Conservation (phyloP, 2,888 invertebrate species). For the Andrena chrysosceles region DNA sequence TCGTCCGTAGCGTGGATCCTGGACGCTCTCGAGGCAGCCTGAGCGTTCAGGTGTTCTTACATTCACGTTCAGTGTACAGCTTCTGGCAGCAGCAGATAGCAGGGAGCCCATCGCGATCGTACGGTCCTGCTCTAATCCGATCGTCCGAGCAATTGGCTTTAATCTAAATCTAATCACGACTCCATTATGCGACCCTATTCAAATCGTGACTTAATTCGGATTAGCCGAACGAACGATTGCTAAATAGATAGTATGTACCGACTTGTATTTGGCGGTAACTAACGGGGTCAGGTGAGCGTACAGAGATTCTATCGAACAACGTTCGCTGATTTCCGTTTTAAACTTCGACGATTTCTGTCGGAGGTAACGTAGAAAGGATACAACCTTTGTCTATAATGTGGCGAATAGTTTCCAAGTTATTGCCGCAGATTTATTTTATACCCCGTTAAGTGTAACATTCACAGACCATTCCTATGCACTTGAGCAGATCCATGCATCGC, state of each 20-base stretch:
- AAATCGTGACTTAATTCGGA: constrained; percentile 77
- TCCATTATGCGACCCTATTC: constrained; percentile 74
- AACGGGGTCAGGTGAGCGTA: not conserved
- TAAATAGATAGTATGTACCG: constrained; percentile 40
- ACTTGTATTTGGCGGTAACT: constrained; percentile 26
- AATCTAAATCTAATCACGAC: constrained; percentile 78
- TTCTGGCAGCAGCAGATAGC: constrained; percentile 17
- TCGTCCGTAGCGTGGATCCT: too few relatives aligned
- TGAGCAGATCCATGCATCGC: not conserved
- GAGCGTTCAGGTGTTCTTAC: not conserved
- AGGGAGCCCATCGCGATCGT: constrained; percentile 1
- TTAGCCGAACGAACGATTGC: constrained; percentile 66
- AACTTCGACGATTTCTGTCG: not conserved
- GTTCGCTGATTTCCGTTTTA: not conserved
- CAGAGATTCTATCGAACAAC: constrained; percentile 2
- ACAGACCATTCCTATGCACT: not conserved
- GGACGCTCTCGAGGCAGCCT: not conserved
- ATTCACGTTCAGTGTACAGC: not conserved
- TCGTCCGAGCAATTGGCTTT: constrained; percentile 57
- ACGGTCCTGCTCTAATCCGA: constrained; percentile 32
- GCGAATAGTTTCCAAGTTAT: too few relatives aligned
- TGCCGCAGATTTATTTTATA: too few relatives aligned
- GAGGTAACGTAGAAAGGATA: too few relatives aligned
- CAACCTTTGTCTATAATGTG: too few relatives aligned
- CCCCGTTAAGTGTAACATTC: not conserved